Percentiles rank a stretch among this genome's conserved stretches.
Evolutionary conservation across 2,113 vertebrate genomes (phyloP).

Genomic region (Colaptes auratus): DNA sequence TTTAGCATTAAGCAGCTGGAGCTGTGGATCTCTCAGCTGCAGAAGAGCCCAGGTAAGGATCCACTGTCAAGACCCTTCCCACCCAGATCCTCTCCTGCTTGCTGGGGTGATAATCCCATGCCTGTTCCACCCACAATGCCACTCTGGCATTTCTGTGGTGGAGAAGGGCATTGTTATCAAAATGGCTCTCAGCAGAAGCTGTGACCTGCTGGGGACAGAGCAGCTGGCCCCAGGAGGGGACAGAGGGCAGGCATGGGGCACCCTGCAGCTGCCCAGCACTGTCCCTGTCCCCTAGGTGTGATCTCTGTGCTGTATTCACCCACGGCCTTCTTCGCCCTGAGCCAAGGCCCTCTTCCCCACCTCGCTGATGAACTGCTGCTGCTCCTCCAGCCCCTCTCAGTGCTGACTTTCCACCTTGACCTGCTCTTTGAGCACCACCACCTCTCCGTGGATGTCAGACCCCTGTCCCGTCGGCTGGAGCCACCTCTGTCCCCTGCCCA

Average conservation of each 20-base stretch:
- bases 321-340: constrained; percentile 76
- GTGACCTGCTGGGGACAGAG: background rate
- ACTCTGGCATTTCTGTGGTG: rapidly evolving
- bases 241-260: background rate
- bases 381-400: constrained; percentile 78
- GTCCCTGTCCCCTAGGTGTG: constrained; percentile 15
- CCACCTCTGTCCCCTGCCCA: rapidly evolving
- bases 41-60: constrained; percentile 85
- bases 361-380: constrained; percentile 77
- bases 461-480: background rate
- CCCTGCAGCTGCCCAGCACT: background rate
- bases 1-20: constrained; percentile 89
- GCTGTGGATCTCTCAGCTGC: constrained; percentile 90
- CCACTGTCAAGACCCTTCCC: background rate
- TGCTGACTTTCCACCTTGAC: constrained; percentile 82
- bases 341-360: constrained; percentile 65
- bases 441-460: constrained; percentile 48
- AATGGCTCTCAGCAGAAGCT: background rate
- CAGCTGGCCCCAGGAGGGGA: background rate
- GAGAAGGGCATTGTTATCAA: background rate
- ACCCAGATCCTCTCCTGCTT: rapidly evolving
- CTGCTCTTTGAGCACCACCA: constrained; percentile 82
- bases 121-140: rapidly evolving
- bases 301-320: constrained; percentile 75
- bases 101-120: background rate